Evolutionary conservation across 2,888 invertebrate genomes (phyloP).

Genomic region (Vandiemenella viatica): DNA sequence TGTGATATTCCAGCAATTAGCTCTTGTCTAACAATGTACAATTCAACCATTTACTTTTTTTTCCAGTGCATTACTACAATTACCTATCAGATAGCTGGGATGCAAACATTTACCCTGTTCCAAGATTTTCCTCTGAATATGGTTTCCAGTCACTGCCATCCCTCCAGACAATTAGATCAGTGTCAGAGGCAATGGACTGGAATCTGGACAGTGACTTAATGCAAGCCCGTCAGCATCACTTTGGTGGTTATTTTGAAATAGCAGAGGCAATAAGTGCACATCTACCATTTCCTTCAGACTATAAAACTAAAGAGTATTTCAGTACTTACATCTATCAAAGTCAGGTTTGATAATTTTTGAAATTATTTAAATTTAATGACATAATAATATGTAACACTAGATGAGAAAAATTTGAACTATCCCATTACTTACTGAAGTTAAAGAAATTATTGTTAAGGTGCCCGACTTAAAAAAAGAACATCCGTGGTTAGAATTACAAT

Average conservation of each 20-base stretch:
- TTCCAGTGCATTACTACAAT: constrained; percentile 75
- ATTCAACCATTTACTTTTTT: constrained; percentile 1
- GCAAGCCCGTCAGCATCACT: constrained; percentile 74
- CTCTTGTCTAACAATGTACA: too few relatives aligned
- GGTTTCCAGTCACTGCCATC: constrained; percentile 86
- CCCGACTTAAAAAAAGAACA: too few relatives aligned
- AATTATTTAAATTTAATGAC: too few relatives aligned
- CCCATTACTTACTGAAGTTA: too few relatives aligned
- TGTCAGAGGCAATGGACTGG: constrained; percentile 32
- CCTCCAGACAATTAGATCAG: constrained; percentile 45
- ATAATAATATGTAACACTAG: too few relatives aligned
- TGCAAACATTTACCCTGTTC: constrained; percentile 54
- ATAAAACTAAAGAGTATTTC: constrained; percentile 31
- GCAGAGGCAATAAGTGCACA: constrained; percentile 43
- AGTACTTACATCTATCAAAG: constrained; percentile 64
- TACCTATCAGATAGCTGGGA: constrained; percentile 72
- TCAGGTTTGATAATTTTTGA: constrained; percentile 44
- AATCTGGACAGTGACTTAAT: constrained; percentile 34
- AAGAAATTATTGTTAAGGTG: not conserved
- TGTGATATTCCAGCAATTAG: too few relatives aligned
- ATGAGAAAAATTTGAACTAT: too few relatives aligned
- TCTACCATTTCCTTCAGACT: constrained; percentile 39
- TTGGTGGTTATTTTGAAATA: constrained; percentile 51
- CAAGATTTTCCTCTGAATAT: constrained; percentile 90
- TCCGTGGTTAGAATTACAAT: too few relatives aligned